Evolutionary conservation across 1,140 invertebrate genomes (phyloP), one percentile per base, ranked within the genome.

Genomic region (Mercenaria mercenaria): DNA sequence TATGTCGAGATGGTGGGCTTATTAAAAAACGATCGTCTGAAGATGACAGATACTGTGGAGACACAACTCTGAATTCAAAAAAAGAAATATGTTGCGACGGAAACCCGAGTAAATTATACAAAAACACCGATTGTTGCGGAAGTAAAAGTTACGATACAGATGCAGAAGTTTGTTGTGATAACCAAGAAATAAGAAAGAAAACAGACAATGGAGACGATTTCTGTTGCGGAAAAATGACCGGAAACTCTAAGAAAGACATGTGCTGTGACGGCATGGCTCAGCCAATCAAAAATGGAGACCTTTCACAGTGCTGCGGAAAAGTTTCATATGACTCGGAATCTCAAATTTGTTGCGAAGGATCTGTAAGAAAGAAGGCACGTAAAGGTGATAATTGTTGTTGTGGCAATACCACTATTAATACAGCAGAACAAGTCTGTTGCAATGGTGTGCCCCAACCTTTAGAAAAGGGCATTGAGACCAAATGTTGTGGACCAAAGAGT

Each of bases 311-410:
- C 26, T 89, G 87, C 41, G 87, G 34, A 10, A 56, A 89, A 72
- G 64, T 37, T 15, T 72, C 77, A 43, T 89, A 69, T 80, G 87
- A 89, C 47, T 81, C 77, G 15, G 79, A 72, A 32, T 32, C 43
- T 11, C 39, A 72, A 26, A 89, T 89, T 26, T 89, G 87, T 39
- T 89, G 87, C 39, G n/a, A 56, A 0, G 64, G 39, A 43, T 18
- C 18, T 47, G 29, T 89, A 8, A 59, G 67, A 13, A 80, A 72
- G n/a, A 88, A 80, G 37, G 64, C 41, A 26, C 79, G 79, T 37
- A 74, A 88, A 29, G 77, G 56, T 26, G 86, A 88, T 32, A 88
- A 88, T 43, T 88, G 86, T 56, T 88, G 86, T 50, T 88, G 86
- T 59, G 86, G 76, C 29, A 88, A 88, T 26, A 32, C 41, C 11